Evolutionary conservation across 2,797 vertebrate genomes (phyloP).

Genomic region (Cuniculus paca): DNA sequence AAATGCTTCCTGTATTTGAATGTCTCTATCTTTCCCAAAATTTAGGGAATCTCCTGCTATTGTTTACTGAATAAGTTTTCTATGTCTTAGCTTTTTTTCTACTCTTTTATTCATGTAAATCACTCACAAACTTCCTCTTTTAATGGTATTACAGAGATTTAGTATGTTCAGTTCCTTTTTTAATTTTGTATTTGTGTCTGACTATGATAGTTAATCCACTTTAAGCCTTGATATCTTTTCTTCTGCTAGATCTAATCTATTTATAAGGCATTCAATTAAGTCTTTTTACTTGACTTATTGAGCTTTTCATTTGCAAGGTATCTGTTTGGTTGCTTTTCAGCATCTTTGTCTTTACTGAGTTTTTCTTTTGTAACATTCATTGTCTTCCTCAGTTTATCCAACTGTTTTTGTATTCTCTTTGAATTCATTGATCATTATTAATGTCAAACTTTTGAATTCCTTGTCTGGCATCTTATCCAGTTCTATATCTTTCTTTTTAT

Average conservation of each 20-base stretch:
- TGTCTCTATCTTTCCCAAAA: background rate
- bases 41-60: background rate
- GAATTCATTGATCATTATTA: background rate
- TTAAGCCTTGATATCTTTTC: background rate
- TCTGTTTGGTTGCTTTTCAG: background rate
- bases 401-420: background rate
- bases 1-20: background rate
- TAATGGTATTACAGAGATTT: background rate
- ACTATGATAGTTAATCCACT: background rate
- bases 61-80: background rate
- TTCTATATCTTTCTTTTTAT: no score
- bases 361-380: background rate
- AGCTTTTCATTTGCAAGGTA: background rate
- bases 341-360: background rate
- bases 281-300: background rate
- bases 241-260: background rate
- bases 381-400: background rate
- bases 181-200: background rate
- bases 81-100: background rate
- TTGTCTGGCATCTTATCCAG: background rate
- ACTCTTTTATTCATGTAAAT: background rate
- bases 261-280: background rate
- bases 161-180: background rate
- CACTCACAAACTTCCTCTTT: background rate
- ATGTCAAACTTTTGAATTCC: background rate